Evolutionary conservation across 2,113 vertebrate species (phyloP).

Genomic region (Seriola quinqueradiata): DNA sequence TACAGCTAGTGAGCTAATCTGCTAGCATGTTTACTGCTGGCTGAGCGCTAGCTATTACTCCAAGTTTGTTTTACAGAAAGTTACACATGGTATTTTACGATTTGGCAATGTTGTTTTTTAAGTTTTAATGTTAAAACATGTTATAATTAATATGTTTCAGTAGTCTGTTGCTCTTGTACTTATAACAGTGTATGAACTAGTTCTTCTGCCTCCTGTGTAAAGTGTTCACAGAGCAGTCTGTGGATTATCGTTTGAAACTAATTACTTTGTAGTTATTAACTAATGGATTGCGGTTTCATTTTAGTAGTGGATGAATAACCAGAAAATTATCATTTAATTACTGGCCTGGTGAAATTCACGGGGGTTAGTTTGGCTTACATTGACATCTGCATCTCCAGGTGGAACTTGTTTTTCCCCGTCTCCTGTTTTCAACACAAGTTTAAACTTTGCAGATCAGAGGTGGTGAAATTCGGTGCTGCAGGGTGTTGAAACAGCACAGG

Average conservation of each 20-base stretch:
- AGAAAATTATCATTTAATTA: background rate
- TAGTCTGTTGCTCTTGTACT: too few species aligned
- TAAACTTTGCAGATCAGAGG: background rate
- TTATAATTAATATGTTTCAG: too few species aligned
- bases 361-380: background rate
- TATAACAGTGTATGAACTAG: too few species aligned
- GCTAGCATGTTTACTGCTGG: too few species aligned
- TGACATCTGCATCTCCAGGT: background rate
- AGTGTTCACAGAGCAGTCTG: background rate
- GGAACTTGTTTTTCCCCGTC: background rate
- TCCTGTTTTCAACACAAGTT: background rate
- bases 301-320: background rate
- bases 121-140: too few species aligned
- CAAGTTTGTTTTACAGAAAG: too few species aligned
- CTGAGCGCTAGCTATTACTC: too few species aligned
- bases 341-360: background rate
- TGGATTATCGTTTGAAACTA: background rate
- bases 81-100: too few species aligned
- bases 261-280: too few species aligned
- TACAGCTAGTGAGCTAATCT: too few species aligned
- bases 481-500: slow-evolving; percentile 7
- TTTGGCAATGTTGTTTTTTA: too few species aligned
- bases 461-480: background rate
- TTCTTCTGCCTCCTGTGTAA: background rate
- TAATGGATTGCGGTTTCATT: background rate